Percentiles rank a stretch among this genome's conserved stretches.
These are phyloP conservation scores for Drosophila macrospina DNA, from an alignment of 2,888 invertebrate genomes.

Conservation along the genomic window DNA sequence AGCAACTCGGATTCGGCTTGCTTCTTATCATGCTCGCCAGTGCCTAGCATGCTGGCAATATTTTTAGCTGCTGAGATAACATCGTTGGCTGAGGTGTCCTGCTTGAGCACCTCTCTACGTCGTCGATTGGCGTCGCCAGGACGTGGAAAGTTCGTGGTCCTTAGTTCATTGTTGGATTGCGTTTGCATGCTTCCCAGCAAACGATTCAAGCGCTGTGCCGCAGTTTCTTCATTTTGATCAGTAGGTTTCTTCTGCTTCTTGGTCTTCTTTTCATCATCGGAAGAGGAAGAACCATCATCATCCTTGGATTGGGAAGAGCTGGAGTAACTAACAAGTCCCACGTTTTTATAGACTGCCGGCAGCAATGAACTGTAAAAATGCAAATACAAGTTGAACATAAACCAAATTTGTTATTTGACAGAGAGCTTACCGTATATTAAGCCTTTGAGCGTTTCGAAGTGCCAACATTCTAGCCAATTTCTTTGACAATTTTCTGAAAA, in stretches of 20 bases:
- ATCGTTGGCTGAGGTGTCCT: constrained; percentile 68
- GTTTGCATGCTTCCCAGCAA: constrained; percentile 84
- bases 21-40: constrained; percentile 88
- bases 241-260: constrained; percentile 52
- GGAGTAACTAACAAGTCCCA: constrained; percentile 55
- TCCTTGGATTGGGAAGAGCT: constrained; percentile 69
- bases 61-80: constrained; percentile 88
- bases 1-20: constrained; percentile 90
- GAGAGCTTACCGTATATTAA: constrained; percentile 50
- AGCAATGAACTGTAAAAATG: constrained; percentile 46
- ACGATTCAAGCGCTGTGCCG: constrained; percentile 82
- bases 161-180: constrained; percentile 75
- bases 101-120: constrained; percentile 63
- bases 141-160: constrained; percentile 66
- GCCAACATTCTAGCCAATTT: constrained; percentile 54
- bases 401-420: fast-evolving
- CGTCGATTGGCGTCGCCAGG: constrained; percentile 78
- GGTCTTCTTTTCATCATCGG: constrained; percentile 78
- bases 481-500: constrained; percentile 51
- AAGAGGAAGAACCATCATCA: constrained; percentile 70
- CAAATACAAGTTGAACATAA: not conserved
- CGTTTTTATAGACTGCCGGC: constrained; percentile 70
- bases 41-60: constrained; percentile 90
- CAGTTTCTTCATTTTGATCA: constrained; percentile 68
- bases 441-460: constrained; percentile 44